Percentiles rank a stretch among this genome's conserved stretches.
Evolutionary conservation across 37 sponge, comb jelly and placozoan genomes (phyloP).

Genomic region (Halisarca cf. caerulea): DNA sequence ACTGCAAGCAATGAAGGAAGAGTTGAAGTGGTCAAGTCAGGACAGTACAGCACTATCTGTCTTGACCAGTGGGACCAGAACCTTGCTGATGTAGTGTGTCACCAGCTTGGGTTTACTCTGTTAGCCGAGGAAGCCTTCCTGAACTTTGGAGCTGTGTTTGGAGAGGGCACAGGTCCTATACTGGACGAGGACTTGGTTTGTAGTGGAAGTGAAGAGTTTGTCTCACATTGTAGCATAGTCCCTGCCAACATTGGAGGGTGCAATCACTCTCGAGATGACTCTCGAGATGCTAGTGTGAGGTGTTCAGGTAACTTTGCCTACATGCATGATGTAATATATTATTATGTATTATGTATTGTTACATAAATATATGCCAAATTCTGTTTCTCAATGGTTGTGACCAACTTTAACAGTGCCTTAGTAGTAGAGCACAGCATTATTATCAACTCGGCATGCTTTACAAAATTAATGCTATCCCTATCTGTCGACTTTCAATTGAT

Average conservation of each 20-base stretch:
- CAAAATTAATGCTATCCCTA: too few relatives aligned
- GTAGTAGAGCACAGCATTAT: too few relatives aligned
- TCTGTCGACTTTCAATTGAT: too few relatives aligned
- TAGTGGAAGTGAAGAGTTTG: not conserved
- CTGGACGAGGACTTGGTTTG: not conserved
- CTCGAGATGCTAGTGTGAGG: not conserved
- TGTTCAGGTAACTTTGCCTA: not conserved
- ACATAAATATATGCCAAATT: too few relatives aligned
- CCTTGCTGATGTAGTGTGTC: conserved; percentile 16
- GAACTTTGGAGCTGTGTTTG: not conserved
- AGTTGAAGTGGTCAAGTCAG: conserved; percentile 23
- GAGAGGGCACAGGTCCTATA: not conserved
- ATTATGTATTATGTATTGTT: too few relatives aligned
- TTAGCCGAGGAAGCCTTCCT: conserved; percentile 6
- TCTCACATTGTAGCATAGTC: not conserved
- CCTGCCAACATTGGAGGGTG: not conserved
- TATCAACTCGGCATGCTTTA: too few relatives aligned
- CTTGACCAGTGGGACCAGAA: not conserved
- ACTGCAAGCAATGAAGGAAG: not conserved
- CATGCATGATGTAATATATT: too few relatives aligned
- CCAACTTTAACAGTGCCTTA: too few relatives aligned
- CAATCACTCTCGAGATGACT: conserved; percentile 1
- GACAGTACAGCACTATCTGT: conserved; percentile 2
- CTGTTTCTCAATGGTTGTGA: too few relatives aligned
- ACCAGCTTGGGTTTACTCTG: conserved; percentile 18